Percentiles rank a stretch among this genome's conserved stretches.
Conservation (phyloP, 2,888 invertebrate genomes). For the Galerucella pusilla region DNA sequence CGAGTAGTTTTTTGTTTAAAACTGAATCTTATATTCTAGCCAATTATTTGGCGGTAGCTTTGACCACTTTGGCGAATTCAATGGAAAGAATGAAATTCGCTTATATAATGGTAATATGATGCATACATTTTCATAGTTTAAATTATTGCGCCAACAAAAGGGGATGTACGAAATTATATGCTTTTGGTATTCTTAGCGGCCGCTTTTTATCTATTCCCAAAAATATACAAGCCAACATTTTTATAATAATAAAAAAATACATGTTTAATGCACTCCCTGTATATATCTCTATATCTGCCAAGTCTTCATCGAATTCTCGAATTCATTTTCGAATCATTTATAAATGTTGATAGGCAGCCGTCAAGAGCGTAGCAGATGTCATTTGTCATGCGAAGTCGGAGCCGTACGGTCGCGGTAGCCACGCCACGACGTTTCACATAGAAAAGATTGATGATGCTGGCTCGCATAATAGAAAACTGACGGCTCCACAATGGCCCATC, state of each 20-base stretch:
- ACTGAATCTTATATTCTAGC: slow-evolving; percentile 56
- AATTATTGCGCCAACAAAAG: neutral
- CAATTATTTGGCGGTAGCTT: slow-evolving; percentile 60
- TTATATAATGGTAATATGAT: slow-evolving; percentile 45
- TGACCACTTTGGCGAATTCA: slow-evolving; percentile 40
- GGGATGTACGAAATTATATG: slow-evolving; percentile 35
- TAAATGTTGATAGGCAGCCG: slow-evolving; percentile 77
- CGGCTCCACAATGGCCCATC: slow-evolving; percentile 64
- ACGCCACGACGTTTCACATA: slow-evolving; percentile 59
- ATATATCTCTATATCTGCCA: slow-evolving; percentile 3
- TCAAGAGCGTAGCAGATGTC: slow-evolving; percentile 72
- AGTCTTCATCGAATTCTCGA: slow-evolving; percentile 21
- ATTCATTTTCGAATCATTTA: slow-evolving; percentile 73
- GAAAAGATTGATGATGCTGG: slow-evolving; percentile 63
- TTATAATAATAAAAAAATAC: too few relatives aligned
- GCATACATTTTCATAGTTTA: slow-evolving; percentile 35
- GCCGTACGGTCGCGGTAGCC: slow-evolving; percentile 68
- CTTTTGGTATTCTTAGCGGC: neutral
- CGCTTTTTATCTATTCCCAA: slow-evolving; percentile 10
- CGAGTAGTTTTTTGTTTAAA: slow-evolving; percentile 53
- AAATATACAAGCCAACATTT: neutral
- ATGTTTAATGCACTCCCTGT: too few relatives aligned
- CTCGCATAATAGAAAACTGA: slow-evolving; percentile 65
- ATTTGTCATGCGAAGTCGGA: slow-evolving; percentile 73
- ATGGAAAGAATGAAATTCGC: slow-evolving; percentile 40